Conservation (phyloP, 2,888 invertebrate species). For the Harpalus rubripes region DNA sequence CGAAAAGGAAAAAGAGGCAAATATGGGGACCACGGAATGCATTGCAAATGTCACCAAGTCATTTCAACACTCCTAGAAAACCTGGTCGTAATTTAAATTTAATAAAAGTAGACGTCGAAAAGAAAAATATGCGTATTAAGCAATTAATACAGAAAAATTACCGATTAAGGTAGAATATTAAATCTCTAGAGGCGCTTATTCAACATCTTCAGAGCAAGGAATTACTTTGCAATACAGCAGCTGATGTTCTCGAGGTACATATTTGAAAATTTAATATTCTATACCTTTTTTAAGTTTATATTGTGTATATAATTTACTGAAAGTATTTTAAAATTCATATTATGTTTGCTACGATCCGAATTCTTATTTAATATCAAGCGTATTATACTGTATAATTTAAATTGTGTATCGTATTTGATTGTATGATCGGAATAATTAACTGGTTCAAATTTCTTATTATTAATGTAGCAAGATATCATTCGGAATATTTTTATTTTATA, state of each 20-base stretch:
- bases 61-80: slow-evolving; percentile 18
- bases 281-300: too few relatives aligned
- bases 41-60: not conserved
- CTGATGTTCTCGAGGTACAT: not conserved
- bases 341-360: too few relatives aligned
- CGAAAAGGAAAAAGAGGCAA: slow-evolving; percentile 1
- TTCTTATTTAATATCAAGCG: too few relatives aligned
- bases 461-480: too few relatives aligned
- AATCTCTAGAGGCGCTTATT: slow-evolving; percentile 5
- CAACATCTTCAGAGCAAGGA: slow-evolving; percentile 9
- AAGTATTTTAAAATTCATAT: too few relatives aligned
- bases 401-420: too few relatives aligned
- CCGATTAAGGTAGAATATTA: slow-evolving; percentile 14
- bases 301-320: too few relatives aligned
- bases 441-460: too few relatives aligned
- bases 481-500: too few relatives aligned
- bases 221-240: not conserved
- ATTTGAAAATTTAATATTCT: too few relatives aligned
- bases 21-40: not conserved
- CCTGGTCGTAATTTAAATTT: slow-evolving; percentile 13
- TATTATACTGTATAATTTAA: too few relatives aligned
- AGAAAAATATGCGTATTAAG: slow-evolving; percentile 3
- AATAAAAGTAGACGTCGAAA: slow-evolving; percentile 14
- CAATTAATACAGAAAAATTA: slow-evolving; percentile 2
- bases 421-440: too few relatives aligned